Evolutionary conservation across 64 coral and sea anemone genomes (phyloP).

Genomic region (Astreopora myriophthalma): DNA sequence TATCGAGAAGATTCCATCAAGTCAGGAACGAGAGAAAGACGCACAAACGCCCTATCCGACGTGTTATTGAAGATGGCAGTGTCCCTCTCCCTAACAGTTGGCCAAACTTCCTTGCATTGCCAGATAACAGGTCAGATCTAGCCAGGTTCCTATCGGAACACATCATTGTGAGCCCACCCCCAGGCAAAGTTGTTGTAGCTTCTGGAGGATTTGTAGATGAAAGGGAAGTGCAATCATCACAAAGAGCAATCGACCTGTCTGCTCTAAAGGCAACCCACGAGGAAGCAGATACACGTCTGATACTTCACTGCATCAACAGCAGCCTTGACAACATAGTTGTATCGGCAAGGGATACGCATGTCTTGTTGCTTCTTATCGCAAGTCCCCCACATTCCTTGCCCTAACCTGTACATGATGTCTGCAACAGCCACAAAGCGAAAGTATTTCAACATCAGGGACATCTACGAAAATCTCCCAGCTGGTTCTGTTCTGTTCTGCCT

Average conservation of each 20-base stretch:
- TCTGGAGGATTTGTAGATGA: constrained; percentile 33
- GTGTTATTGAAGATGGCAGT: constrained; percentile 39
- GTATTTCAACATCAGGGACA: constrained; percentile 32
- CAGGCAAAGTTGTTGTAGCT: constrained; percentile 33
- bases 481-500: constrained; percentile 25
- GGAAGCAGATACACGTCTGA: too few relatives aligned
- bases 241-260: too few relatives aligned
- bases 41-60: constrained; percentile 37
- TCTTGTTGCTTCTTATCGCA: constrained; percentile 73
- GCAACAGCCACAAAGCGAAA: too few relatives aligned
- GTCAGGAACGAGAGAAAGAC: constrained; percentile 63
- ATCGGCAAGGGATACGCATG: constrained; percentile 77
- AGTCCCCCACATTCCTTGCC: constrained; percentile 43
- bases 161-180: background rate
- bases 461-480: background rate
- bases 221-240: constrained; percentile 17
- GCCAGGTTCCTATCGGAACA: constrained; percentile 7
- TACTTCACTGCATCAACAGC: background rate
- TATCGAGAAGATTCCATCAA: constrained; percentile 65
- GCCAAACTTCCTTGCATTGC: constrained; percentile 31
- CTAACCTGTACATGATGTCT: constrained; percentile 75
- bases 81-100: constrained; percentile 2
- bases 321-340: constrained; percentile 63
- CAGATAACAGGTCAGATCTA: constrained; percentile 40
- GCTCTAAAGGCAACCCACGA: too few relatives aligned